Base-by-base conservation (phyloP, 2,888 invertebrate genomes). In the Eupeodes luniger region DNA sequence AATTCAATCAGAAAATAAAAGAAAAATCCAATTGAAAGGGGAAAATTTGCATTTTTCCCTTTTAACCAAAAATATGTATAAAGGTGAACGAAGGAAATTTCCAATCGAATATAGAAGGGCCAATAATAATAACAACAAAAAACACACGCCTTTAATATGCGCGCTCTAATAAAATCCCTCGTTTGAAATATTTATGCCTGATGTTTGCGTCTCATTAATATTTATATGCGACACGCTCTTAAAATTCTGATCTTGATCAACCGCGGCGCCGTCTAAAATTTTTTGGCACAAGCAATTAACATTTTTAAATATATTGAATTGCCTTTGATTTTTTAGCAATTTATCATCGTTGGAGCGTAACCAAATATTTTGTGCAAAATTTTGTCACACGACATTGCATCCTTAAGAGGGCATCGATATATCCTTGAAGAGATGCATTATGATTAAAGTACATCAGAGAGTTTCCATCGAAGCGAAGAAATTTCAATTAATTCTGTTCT, bases 1-100 rank as follows among this genome's bases (percentile, higher is more conserved):
- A 87, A 87, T 87, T 80, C 86, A 87, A 87, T 87, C 78, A 86
- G 61, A 86, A 80, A 87, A 87, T 70, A 76, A 87, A 78, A 72
- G 82, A 77, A 67, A 74, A 74, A 78, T 83, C 70, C 76, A 72
- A 83, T 76, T 16, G 72, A 80, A 72, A 75, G 83, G 86, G 75
- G 72, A 69, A 86, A 83, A 79, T 86, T 86, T 75, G 78, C 78
- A 82, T 86, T 86, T 27, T 82, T 74, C 78, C 59, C 59, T 57
- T 44, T 59, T 27, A 3, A 3, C n/a, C 19, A 19, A 19, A 67
- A 47, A 7, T 40, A 9, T 16, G n/a, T 12, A 3, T 44, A 7
- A 36, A 76, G 40, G 27, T 62, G 14, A 81, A 83, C 9, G 40
- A 40, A 40, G 40, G 40, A 40, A 77, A 62, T 80, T 79, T 80